A percentile compares a stretch with the other conserved stretches of the same genome.
phyloP scores from a whole-genome alignment of 1,140 invertebrate genomes.

The Hypothenemus hampei region DNA sequence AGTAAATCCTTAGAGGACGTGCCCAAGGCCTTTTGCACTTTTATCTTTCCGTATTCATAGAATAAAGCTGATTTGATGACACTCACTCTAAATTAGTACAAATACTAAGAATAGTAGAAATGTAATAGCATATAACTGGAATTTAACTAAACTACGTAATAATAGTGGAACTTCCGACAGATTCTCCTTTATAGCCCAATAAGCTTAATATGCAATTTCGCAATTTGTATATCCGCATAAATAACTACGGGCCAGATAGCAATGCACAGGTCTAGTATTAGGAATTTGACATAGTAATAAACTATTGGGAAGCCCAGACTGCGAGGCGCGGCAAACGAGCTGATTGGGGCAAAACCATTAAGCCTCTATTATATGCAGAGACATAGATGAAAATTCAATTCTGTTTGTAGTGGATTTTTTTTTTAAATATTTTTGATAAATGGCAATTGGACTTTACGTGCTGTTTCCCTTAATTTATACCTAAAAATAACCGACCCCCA shows the following conservation, averaged over 20 bases:
- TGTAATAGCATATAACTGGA: too few species aligned
- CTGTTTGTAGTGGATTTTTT: too few species aligned
- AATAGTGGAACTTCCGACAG: neutral
- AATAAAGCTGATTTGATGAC: slow-evolving; percentile 23
- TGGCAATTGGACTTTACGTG: neutral
- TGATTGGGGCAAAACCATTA: slow-evolving; percentile 1
- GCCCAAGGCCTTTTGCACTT: slow-evolving; percentile 30
- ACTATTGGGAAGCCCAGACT: slow-evolving; percentile 1
- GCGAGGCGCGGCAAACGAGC: too few species aligned
- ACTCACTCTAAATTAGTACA: too few species aligned
- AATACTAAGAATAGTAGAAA: too few species aligned
- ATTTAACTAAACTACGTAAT: too few species aligned
- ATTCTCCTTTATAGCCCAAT: slow-evolving; percentile 19
- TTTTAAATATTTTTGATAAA: too few species aligned
- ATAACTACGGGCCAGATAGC: slow-evolving; percentile 21
- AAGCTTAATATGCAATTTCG: slow-evolving; percentile 27
- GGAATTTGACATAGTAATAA: slow-evolving; percentile 20
- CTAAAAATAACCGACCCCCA: slow-evolving; percentile 5
- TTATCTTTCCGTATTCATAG: slow-evolving; percentile 34
- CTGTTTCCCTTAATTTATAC: neutral
- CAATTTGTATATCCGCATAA: slow-evolving; percentile 26
- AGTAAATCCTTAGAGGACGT: slow-evolving; percentile 42
- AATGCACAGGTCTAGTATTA: slow-evolving; percentile 12
- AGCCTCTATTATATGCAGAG: neutral
- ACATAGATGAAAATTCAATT: too few species aligned